These are phyloP conservation scores for Campylorhamphus procurvoides DNA, from an alignment of 2,113 vertebrate genomes.

Conservation along the genomic window DNA sequence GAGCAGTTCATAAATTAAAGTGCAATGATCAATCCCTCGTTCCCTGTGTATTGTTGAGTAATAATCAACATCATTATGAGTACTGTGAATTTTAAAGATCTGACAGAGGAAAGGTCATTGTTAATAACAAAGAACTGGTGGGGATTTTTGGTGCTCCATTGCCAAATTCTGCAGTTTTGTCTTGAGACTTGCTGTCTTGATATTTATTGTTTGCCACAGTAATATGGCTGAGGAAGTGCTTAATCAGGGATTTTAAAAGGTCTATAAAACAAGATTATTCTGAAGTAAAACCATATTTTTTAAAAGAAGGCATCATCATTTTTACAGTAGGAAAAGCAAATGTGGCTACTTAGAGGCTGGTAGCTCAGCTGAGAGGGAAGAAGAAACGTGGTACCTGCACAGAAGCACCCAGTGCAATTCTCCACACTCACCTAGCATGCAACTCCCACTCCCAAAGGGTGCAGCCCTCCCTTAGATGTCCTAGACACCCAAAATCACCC, in stretches of 20 bases:
- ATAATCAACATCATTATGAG: neutral
- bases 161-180: neutral
- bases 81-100: neutral
- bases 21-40: neutral
- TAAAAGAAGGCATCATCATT: fast-evolving
- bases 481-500: neutral
- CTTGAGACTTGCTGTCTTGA: neutral
- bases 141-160: neutral
- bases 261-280: neutral
- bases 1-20: neutral
- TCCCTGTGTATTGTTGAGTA: neutral
- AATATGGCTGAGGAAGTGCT: neutral
- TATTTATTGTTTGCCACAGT: neutral
- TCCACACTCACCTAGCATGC: neutral
- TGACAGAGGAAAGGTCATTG: neutral
- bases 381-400: neutral
- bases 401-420: neutral
- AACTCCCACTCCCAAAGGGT: neutral
- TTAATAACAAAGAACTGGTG: neutral
- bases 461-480: neutral
- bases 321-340: neutral
- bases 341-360: neutral
- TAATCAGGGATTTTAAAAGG: neutral
- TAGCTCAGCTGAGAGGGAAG: neutral
- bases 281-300: neutral